Base-by-base conservation (phyloP, 1,140 invertebrate genomes). In the Himalopsyche phryganea region DNA sequence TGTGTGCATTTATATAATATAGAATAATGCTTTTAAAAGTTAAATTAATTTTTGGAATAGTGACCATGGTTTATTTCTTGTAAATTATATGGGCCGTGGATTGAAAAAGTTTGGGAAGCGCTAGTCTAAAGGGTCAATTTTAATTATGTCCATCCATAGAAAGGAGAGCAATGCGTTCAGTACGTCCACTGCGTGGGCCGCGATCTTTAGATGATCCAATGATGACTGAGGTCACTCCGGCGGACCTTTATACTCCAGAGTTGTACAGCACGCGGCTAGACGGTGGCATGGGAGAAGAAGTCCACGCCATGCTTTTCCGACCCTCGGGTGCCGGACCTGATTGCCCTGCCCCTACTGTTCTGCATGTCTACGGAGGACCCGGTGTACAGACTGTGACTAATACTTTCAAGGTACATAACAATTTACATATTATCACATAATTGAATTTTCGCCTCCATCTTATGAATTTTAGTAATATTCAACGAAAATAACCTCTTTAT, bases 361-460 rank as follows among this genome's bases (percentile, higher is more conserved):
- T 98, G 11, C 94, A 97, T 73, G 91, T 99, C 13, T 99, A 99
- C 73, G 97, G 95, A 18, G 96, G 97, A 10, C 96, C 96, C 0
- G 94, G 97, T 73, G 94, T 98, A 18, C 96, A 98, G 80, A 83
- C 97, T 28, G 96, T 99, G 33, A 92, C 91, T 28, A 98, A 99
- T 77, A 90, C 88, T 15, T 98, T 95, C 71, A 96, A 96, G 80
- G 91, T 91, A 72, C 42, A 19, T 49, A 17, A 9, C 38, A 46
- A 46, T 46, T 6, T 6, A 19, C 14, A 46, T 35, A 7, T 35
- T 35, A 7, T 35, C n/a, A n/a, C n/a, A n/a, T n/a, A n/a, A n/a
- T n/a, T n/a, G n/a, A n/a, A n/a, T n/a, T n/a, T n/a, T n/a, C n/a
- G n/a, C n/a, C n/a, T n/a, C n/a, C n/a, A n/a, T n/a, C n/a, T n/a